Evolutionary conservation across 1,140 invertebrate species (phyloP), one percentile per base, ranked within the genome.

Genomic region (Pollicipes pollicipes): DNA sequence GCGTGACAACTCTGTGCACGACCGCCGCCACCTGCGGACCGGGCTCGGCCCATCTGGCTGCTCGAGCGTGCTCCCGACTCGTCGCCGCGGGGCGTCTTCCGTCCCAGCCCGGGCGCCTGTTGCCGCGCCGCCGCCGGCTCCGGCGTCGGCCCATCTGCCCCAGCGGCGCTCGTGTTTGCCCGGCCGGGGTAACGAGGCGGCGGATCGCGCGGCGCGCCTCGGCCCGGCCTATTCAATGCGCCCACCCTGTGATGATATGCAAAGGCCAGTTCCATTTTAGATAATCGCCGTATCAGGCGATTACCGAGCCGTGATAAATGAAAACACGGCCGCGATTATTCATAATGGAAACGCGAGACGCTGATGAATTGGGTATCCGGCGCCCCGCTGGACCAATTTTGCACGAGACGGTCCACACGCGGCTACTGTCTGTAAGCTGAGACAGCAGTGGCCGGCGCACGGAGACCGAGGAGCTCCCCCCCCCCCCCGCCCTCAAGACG

Each of bases 261-360:
- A 58, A 21, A 21, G 45, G 45, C 45, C 45, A 58, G 45, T 58
- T 58, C 45, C 45, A 58, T 58, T 58, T 58, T 58, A 58, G 45
- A 58, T 58, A 58, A 58, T 58, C 13, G 45, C 24, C 45, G 45
- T 58, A 58, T 58, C 45, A 58, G 45, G 2, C 45, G 45, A 58
- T 58, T 58, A 58, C 45, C 2, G 21, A 58, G 45, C 45, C 10
- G 45, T 58, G 45, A 58, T 58, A 58, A 58, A 58, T 58, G 45
- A 58, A 58, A 58, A 58, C 45, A 58, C 45, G 45, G 45, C 45
- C 21, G 45, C 45, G 45, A 58, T 58, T 58, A 58, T 58, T 58
- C 45, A 58, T 58, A 58, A 58, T 58, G 45, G 45, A 58, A 58
- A 58, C 45, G 45, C 45, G 45, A 58, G 45, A 58, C 45, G 45